These are phyloP conservation scores for Oasisia sp. DNA, from an alignment of 2,888 invertebrate genomes.

Conservation along the genomic window DNA sequence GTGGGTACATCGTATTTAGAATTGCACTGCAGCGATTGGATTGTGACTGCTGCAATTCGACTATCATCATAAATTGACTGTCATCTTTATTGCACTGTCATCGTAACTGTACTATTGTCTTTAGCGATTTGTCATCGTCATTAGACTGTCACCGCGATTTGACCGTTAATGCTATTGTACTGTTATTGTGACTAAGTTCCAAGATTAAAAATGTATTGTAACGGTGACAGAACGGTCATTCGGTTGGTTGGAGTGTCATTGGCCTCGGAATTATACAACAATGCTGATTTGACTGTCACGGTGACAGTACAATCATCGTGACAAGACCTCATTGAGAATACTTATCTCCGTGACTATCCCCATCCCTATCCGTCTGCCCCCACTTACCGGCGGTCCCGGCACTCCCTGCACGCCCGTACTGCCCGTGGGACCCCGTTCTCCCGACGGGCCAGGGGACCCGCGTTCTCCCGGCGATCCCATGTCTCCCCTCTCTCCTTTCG, in stretches of 20 bases:
- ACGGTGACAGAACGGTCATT: too few species aligned
- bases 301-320: too few species aligned
- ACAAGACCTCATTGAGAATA: too few species aligned
- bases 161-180: not conserved
- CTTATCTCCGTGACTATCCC: too few species aligned
- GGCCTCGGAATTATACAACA: too few species aligned
- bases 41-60: not conserved
- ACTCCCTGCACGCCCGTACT: slow-evolving; percentile 36
- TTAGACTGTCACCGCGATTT: not conserved
- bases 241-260: too few species aligned
- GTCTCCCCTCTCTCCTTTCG: slow-evolving; percentile 39
- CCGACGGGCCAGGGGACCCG: slow-evolving; percentile 37
- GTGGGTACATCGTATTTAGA: too few species aligned
- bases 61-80: not conserved
- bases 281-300: too few species aligned
- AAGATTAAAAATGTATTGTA: too few species aligned
- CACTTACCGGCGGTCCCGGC: slow-evolving; percentile 33
- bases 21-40: not conserved
- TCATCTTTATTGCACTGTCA: not conserved
- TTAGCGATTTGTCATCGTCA: not conserved
- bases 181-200: too few species aligned
- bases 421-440: slow-evolving; percentile 37
- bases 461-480: slow-evolving; percentile 39
- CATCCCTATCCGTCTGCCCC: too few species aligned
- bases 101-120: not conserved